A percentile compares a stretch with the other conserved stretches of the same genome.
These are phyloP conservation scores for Hydrozoanthus gracilis DNA, from an alignment of 92 coral and sea anemone genomes.

Conservation along the genomic window DNA sequence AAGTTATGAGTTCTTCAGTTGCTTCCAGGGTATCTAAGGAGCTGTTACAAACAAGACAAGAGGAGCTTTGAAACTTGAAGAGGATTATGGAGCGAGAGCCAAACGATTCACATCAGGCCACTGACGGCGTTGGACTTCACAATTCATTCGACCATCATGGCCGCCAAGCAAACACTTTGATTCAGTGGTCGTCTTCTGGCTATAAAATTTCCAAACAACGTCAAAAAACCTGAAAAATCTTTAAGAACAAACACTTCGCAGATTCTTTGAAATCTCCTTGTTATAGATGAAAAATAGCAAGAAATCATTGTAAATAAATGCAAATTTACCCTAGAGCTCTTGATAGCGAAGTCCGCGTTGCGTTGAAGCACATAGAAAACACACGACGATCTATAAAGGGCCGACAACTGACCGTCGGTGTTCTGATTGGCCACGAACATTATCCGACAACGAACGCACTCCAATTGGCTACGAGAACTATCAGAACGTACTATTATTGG, in stretches of 20 bases:
- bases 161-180: constrained; percentile 53
- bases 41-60: constrained; percentile 9
- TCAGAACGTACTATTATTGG: constrained; percentile 4
- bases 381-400: not conserved
- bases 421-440: constrained; percentile 1
- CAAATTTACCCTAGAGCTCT: constrained; percentile 15
- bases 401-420: not conserved
- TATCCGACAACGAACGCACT: constrained; percentile 4
- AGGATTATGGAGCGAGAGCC: no score
- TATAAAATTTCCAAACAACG: constrained; percentile 35
- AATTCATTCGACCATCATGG: constrained; percentile 38
- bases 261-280: constrained; percentile 48
- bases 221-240: constrained; percentile 44
- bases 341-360: no score
- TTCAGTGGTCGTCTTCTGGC: constrained; percentile 41
- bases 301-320: constrained; percentile 40
- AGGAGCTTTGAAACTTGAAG: not conserved
- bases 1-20: constrained; percentile 12
- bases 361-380: no score
- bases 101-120: constrained; percentile 5
- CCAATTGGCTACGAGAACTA: constrained; percentile 4
- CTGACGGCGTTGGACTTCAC: constrained; percentile 39
- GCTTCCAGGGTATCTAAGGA: constrained; percentile 20
- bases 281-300: constrained; percentile 42
- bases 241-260: constrained; percentile 46